Conservation (phyloP, 2,797 vertebrate genomes). For the Acrossocheilus fasciatus region DNA sequence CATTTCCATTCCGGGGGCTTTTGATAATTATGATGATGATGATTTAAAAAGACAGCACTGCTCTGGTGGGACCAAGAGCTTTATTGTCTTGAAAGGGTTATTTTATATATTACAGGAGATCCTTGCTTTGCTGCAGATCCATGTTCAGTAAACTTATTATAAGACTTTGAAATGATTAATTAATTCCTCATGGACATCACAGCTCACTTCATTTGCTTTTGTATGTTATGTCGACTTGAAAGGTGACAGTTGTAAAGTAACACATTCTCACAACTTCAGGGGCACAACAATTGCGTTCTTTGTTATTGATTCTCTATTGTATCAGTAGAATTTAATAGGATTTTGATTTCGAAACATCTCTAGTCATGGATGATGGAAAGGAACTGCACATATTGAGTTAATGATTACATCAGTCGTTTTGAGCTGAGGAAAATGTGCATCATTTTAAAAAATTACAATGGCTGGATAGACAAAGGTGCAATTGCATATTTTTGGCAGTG, state of each 20-base stretch:
- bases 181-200: conserved; percentile 7
- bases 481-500: background rate
- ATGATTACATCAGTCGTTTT: background rate
- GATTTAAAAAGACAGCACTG: conserved; percentile 61
- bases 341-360: conserved; percentile 9
- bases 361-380: background rate
- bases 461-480: background rate
- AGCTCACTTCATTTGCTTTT: background rate
- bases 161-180: conserved; percentile 33
- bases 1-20: conserved; percentile 56
- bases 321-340: background rate
- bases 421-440: background rate
- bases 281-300: background rate
- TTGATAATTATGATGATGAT: conserved; percentile 62
- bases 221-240: background rate
- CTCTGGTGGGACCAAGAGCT: conserved; percentile 29
- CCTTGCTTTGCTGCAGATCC: background rate
- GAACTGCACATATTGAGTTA: background rate
- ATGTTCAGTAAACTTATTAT: conserved; percentile 40
- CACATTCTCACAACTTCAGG: background rate
- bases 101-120: conserved; percentile 25
- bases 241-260: background rate
- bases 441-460: background rate
- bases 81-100: conserved; percentile 30
- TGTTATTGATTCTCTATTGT: background rate